Evolutionary conservation across 2,797 vertebrate genomes (phyloP).

Genomic region (Cossypha niveicapilla): DNA sequence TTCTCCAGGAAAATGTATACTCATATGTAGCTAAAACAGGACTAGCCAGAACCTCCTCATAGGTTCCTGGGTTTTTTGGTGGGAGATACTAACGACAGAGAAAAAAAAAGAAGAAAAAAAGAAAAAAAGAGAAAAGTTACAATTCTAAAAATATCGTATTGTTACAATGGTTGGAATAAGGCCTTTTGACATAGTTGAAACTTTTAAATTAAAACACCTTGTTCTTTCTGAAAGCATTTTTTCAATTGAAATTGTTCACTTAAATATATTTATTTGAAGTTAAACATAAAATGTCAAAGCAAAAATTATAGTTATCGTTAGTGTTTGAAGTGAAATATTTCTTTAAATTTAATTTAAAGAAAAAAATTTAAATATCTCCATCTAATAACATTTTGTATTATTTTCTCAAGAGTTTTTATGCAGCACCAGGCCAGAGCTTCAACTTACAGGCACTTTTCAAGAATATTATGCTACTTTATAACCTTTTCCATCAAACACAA

Average conservation of each 20-base stretch:
- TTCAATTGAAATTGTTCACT: background rate
- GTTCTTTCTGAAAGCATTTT: background rate
- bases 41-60: background rate
- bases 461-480: slow-evolving; percentile 11
- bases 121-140: background rate
- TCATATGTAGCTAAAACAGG: background rate
- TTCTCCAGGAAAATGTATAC: background rate
- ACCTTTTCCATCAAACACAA: slow-evolving; percentile 44
- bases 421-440: background rate
- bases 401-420: background rate
- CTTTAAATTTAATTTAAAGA: background rate
- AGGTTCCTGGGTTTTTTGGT: background rate
- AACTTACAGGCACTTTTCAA: background rate
- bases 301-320: background rate
- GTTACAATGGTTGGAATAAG: background rate
- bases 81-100: background rate
- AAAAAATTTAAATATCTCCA: background rate
- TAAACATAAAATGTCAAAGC: background rate
- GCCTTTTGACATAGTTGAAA: background rate
- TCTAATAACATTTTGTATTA: background rate
- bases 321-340: background rate
- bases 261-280: background rate
- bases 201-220: background rate
- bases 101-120: background rate
- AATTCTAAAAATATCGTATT: background rate